Conservation (phyloP, 1,140 invertebrate genomes). For the Ridgeia piscesae region DNA sequence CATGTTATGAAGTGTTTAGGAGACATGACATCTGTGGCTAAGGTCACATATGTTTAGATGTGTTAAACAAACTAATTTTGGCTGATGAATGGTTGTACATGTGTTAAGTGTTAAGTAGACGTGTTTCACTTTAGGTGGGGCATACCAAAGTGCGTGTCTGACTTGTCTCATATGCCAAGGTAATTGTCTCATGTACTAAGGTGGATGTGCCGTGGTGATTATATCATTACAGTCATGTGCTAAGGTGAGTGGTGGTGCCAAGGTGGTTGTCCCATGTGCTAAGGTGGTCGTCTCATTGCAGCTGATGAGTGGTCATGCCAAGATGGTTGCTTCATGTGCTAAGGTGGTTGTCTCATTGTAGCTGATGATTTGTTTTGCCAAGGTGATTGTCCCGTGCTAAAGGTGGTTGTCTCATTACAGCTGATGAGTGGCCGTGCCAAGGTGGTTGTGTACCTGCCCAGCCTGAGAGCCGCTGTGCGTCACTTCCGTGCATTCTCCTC, state of each 20-base stretch:
- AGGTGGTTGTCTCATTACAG: neutral
- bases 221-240: too few species aligned
- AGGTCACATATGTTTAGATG: too few species aligned
- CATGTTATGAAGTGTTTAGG: too few species aligned
- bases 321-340: neutral
- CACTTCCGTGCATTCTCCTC: constrained; percentile 48
- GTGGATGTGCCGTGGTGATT: too few species aligned
- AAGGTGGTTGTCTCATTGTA: neutral
- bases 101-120: neutral
- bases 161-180: neutral
- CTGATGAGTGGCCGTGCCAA: constrained; percentile 7
- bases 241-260: neutral
- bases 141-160: neutral
- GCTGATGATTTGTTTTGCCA: neutral
- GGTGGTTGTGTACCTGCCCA: constrained; percentile 48
- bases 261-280: neutral
- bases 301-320: neutral
- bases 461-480: constrained; percentile 40
- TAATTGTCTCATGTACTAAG: too few species aligned
- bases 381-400: neutral
- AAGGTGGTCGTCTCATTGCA: neutral
- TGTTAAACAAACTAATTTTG: neutral
- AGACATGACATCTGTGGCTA: too few species aligned
- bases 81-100: neutral
- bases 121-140: neutral